These are phyloP conservation scores for Neostethus bicornis DNA, from an alignment of 2,797 vertebrate genomes.

Conservation along the genomic window DNA sequence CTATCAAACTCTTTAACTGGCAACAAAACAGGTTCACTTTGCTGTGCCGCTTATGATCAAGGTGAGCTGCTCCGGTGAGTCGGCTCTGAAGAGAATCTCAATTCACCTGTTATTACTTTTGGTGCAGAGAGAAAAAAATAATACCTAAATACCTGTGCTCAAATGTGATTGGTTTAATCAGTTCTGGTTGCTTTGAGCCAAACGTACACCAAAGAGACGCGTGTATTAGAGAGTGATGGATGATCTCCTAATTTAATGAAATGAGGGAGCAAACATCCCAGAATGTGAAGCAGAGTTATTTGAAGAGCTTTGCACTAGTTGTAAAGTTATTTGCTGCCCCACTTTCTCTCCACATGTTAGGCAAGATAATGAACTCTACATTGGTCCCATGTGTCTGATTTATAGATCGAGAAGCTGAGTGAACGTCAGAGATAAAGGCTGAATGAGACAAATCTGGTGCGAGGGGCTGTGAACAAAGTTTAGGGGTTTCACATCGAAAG, in stretches of 20 bases:
- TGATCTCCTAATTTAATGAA: neutral
- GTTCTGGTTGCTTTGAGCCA: neutral
- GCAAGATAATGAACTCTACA: neutral
- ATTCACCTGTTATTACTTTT: neutral
- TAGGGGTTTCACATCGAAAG: slow-evolving; percentile 10
- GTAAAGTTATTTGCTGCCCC: neutral
- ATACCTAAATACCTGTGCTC: neutral
- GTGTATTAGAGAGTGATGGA: neutral
- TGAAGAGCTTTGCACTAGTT: neutral
- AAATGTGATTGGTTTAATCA: neutral
- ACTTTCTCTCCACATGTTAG: neutral
- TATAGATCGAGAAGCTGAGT: too few species aligned
- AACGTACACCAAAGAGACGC: neutral
- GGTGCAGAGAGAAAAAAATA: neutral
- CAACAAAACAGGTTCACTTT: neutral
- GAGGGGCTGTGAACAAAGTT: too few species aligned
- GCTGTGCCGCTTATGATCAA: neutral
- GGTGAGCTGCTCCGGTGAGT: neutral
- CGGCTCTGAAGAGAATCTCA: neutral
- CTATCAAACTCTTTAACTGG: neutral
- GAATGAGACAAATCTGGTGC: too few species aligned
- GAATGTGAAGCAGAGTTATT: neutral
- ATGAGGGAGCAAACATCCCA: neutral
- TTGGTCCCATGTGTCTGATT: too few species aligned
- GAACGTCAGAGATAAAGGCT: too few species aligned